Evolutionary conservation across 2,888 invertebrate species (phyloP), one percentile per base, ranked within the genome.

Genomic region (Clostera curtula): DNA sequence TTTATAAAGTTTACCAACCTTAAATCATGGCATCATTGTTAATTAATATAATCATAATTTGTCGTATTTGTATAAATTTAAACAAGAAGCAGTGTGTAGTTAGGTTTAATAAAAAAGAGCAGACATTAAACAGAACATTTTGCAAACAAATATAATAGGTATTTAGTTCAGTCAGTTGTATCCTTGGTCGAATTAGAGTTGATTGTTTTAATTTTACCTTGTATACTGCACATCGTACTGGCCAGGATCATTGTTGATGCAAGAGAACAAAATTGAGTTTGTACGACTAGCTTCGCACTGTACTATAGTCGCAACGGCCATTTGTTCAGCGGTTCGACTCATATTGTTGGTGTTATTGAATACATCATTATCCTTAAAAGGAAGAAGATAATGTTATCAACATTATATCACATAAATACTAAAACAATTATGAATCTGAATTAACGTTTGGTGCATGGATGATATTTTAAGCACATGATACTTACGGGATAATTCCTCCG

Each of bases 211-310:
- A 27, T 7, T 2, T 60, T 83, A 90, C 87, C 88, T 90, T 14
- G 86, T 84, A 54, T 92, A 93, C 46, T 92, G 91, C 38, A 89
- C 86, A 57, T 93, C 93, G 31, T 92, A 90, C 42, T 89, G 88
- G 12, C 85, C 80, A 19, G 90, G 88, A 60, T 93, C 93, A 56
- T 90, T 91, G 44, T 89, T 90, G 41, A 91, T 89, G 50, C 91
- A 91, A 40, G 91, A 92, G 63, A 90, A 93, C 20, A 90, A 83
- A 46, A 93, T 90, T 6, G 92, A 91, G 70, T 93, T 93, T 6
- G 90, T 86, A 25, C 89, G 85, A 52, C 91, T 89, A 7, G 90
- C 80, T 64, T 92, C 91, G 49, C 88, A 89, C 47, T 91, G 90
- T 13, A 92, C 85, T 56, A 90, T 87, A 42, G 89, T 88, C 29